Base-by-base conservation (phyloP, 2,888 invertebrate species). In the Oeneis ivallda region DNA sequence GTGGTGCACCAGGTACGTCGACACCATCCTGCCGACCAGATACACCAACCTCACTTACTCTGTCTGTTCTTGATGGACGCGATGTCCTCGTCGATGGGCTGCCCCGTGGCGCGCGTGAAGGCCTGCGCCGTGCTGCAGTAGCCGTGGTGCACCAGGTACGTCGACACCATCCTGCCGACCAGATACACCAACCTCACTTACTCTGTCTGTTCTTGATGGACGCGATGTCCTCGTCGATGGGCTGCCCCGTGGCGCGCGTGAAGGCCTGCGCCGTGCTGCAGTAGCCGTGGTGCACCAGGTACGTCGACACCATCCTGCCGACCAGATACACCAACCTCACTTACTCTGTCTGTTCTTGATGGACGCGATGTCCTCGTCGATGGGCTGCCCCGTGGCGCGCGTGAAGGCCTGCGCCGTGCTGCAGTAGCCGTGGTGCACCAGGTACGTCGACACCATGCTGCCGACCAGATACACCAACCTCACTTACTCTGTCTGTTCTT, bases 371-470 rank as follows among this genome's bases (percentile, higher is more conserved):
- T 98, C 98, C 93, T 99, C 99, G 79, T 95, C 95, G 85, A 98
- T 96, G 77, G 95, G 94, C 92, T 98, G 97, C 54, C 96, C 96
- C 65, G 98, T 98, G 80, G 96, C 95, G 85, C 96, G 95, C 77
- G 97, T 96, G 92, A 99, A 99, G 41, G 98, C 96, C 92, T 98
- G 98, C 74, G 99, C 98, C 71, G 99, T 96, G 83, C 97, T 95
- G 93, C 97, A 98, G 91, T 98, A 99, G 66, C 99, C 99, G 91
- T 99, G 98, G 92, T 99, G 99, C 75, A 99, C 97, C 87, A 99
- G 94, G 93, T 99, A 99, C 72, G 98, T 96, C 71, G 98, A 97
- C 72, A 99, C 98, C 95, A 99, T 96, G 92, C 98, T 99, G 92
- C n/a, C 86, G 91, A 43, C 10, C 34, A 39, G 37, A 37, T 11